A percentile compares a stretch with the other conserved stretches of the same genome.
These are phyloP conservation scores for Sitobion miscanthi DNA, from an alignment of 1,140 invertebrate genomes.

Conservation along the genomic window DNA sequence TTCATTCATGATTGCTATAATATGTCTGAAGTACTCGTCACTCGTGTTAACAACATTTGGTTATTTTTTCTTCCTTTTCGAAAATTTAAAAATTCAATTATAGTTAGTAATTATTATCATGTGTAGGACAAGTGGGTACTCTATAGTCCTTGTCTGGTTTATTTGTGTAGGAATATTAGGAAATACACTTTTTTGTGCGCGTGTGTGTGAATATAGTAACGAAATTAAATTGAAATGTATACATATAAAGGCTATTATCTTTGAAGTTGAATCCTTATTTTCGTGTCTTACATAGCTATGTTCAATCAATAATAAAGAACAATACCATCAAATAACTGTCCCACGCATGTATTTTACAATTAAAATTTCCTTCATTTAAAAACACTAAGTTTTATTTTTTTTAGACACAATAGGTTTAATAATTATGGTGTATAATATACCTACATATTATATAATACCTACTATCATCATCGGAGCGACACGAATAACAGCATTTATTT, in stretches of 20 bases:
- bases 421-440: neutral
- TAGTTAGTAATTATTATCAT: neutral
- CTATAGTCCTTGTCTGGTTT: neutral
- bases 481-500: constrained; percentile 31
- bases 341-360: neutral
- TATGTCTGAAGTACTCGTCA: neutral
- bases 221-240: constrained; percentile 2
- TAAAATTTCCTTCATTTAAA: constrained; percentile 16
- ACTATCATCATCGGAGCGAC: constrained; percentile 33
- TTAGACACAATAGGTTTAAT: constrained; percentile 15
- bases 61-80: neutral
- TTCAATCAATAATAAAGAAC: constrained; percentile 27
- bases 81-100: constrained; percentile 1
- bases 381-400: constrained; percentile 12
- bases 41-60: neutral
- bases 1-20: constrained; percentile 9
- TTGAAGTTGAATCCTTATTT: constrained; percentile 2
- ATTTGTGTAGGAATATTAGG: neutral
- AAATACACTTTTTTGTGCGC: neutral
- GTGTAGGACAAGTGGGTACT: neutral
- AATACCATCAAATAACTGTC: neutral
- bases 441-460: neutral
- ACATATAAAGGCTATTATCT: neutral
- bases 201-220: neutral
- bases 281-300: neutral